Conservation (phyloP, 2,797 vertebrate species). For the Sandelia bainsii region DNA sequence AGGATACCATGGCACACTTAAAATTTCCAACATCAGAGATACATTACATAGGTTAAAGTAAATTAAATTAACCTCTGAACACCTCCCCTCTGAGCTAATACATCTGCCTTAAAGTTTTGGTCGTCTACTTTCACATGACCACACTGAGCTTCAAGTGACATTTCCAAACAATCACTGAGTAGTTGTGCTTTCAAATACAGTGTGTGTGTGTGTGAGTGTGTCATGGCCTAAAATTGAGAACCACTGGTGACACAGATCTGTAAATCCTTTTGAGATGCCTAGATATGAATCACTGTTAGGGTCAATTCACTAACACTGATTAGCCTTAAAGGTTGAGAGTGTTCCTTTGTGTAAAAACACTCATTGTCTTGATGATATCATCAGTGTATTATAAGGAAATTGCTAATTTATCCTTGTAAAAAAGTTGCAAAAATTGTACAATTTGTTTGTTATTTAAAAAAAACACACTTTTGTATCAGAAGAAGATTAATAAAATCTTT, state of each 20-base stretch:
- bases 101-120: conserved; percentile 56
- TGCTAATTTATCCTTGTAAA: conserved; percentile 99
- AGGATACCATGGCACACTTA: conserved; percentile 55
- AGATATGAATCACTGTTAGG: conserved; percentile 44
- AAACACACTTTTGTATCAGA: conserved; percentile 86
- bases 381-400: conserved; percentile 89
- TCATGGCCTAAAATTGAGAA: conserved; percentile 48
- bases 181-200: conserved; percentile 46
- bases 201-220: conserved; percentile 2
- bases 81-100: conserved; percentile 68
- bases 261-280: conserved; percentile 59
- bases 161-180: conserved; percentile 60
- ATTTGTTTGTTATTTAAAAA: conserved; percentile 85
- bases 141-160: conserved; percentile 63
- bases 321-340: conserved; percentile 57
- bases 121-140: conserved; percentile 45
- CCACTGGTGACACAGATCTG: conserved; percentile 55
- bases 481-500: conserved; percentile 80
- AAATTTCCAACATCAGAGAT: conserved; percentile 71
- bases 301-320: conserved; percentile 37
- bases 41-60: conserved; percentile 66
- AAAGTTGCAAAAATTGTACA: conserved; percentile 68
- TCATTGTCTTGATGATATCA: conserved; percentile 83
- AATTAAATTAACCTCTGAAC: conserved; percentile 73
- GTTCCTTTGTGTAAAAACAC: conserved; percentile 79